A percentile compares a stretch with the other conserved stretches of the same genome.
phyloP scores from a whole-genome alignment of 2,888 invertebrate genomes.

The Chloroclystis v-ata region DNA sequence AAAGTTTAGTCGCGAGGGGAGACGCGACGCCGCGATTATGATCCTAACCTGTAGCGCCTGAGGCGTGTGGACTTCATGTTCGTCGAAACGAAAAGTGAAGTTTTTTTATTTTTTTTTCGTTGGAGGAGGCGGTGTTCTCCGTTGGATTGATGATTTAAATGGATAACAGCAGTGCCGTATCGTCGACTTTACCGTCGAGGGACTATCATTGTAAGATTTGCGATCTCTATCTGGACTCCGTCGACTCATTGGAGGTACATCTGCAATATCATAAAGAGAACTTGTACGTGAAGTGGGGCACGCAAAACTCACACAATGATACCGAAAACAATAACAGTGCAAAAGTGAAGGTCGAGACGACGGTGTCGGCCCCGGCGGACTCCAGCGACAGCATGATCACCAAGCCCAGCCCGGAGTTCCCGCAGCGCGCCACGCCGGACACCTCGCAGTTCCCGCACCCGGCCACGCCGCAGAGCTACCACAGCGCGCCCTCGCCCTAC shows the following conservation, averaged over 20 bases:
- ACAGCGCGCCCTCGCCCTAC: slow-evolving; percentile 82
- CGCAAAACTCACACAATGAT: slow-evolving; percentile 76
- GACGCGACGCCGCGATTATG: slow-evolving; percentile 55
- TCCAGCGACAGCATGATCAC: slow-evolving; percentile 84
- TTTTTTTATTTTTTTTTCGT: slow-evolving; percentile 75
- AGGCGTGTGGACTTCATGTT: slow-evolving; percentile 65
- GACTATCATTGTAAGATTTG: slow-evolving; percentile 87
- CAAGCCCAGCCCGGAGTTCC: slow-evolving; percentile 79
- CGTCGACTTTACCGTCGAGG: slow-evolving; percentile 77
- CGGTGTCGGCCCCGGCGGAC: slow-evolving; percentile 85
- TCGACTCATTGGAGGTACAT: slow-evolving; percentile 87
- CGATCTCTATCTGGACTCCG: slow-evolving; percentile 85
- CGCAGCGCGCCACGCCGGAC: slow-evolving; percentile 78
- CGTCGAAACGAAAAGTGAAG: slow-evolving; percentile 58
- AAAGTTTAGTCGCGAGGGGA: slow-evolving; percentile 50
- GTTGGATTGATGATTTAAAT: slow-evolving; percentile 72
- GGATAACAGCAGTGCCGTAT: slow-evolving; percentile 74
- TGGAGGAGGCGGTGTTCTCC: slow-evolving; percentile 73
- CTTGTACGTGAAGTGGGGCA: slow-evolving; percentile 85
- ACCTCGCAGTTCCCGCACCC: slow-evolving; percentile 80
- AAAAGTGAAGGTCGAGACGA: slow-evolving; percentile 79
- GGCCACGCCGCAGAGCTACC: slow-evolving; percentile 81
- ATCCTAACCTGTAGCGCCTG: slow-evolving; percentile 66
- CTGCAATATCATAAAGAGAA: slow-evolving; percentile 88
- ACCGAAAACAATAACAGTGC: slow-evolving; percentile 82